These are phyloP conservation scores for Condylostylus longicornis DNA, from an alignment of 1,140 invertebrate genomes.

Conservation along the genomic window DNA sequence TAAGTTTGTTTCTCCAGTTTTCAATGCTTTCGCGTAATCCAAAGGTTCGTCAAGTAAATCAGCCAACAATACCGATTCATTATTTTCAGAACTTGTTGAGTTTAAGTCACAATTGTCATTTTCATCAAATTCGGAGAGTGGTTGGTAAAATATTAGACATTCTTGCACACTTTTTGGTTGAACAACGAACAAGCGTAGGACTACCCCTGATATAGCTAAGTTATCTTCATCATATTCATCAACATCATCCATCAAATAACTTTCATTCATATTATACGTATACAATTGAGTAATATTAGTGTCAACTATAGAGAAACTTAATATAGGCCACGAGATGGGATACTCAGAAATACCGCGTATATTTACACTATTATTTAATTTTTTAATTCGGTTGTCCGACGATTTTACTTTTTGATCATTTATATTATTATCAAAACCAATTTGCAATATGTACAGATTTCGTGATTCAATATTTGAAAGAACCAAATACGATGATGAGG, in stretches of 20 bases:
- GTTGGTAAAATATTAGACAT: conserved; percentile 62
- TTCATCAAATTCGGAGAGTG: too few relatives aligned
- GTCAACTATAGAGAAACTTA: conserved; percentile 73
- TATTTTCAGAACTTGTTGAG: too few relatives aligned
- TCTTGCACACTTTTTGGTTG: conserved; percentile 80
- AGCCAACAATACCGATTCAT: too few relatives aligned
- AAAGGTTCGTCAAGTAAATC: too few relatives aligned
- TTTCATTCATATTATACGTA: conserved; percentile 29
- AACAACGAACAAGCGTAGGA: conserved; percentile 65
- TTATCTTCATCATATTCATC: conserved; percentile 32
- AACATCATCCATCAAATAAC: conserved; percentile 30
- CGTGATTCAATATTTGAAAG: conserved; percentile 68
- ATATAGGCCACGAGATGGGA: conserved; percentile 60
- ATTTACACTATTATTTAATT: conserved; percentile 25
- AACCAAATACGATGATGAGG: conserved; percentile 65
- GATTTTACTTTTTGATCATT: conserved; percentile 5
- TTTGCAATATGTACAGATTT: conserved; percentile 61
- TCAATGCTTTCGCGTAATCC: too few relatives aligned
- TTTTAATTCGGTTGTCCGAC: conserved; percentile 7
- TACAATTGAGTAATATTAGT: conserved; percentile 41
- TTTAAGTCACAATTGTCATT: conserved; percentile 5
- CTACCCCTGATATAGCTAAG: conserved; percentile 31
- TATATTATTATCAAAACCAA: conserved; percentile 23
- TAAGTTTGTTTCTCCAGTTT: too few relatives aligned
- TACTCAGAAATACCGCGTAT: conserved; percentile 63